phyloP scores from a whole-genome alignment of 1,140 invertebrate species.

The Apis cerana region DNA sequence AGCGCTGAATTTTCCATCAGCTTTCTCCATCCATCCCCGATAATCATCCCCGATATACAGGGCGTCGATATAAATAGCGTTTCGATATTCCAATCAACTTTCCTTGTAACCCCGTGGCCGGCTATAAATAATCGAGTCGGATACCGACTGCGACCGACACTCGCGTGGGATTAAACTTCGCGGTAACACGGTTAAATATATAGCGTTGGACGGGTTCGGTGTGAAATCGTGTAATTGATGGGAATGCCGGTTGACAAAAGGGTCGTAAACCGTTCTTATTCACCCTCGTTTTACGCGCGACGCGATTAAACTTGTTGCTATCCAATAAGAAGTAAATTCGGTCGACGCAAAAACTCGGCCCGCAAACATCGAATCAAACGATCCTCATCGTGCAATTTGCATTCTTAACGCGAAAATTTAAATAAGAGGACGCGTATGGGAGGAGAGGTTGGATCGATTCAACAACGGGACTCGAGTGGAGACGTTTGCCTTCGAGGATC shows the following conservation, averaged over 20 bases:
- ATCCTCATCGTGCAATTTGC: no score
- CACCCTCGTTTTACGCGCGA: no score
- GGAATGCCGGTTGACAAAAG: neutral
- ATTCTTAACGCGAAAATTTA: no score
- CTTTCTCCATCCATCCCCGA: conserved; percentile 12
- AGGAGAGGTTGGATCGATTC: no score
- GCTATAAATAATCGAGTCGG: conserved; percentile 20
- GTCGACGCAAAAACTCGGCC: no score
- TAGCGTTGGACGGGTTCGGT: neutral
- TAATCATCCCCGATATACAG: conserved; percentile 4
- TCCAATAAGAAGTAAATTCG: neutral
- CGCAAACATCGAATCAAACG: no score
- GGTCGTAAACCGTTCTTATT: neutral
- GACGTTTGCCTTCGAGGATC: no score
- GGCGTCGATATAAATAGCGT: conserved; percentile 2
- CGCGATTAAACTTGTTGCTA: neutral
- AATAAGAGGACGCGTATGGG: no score
- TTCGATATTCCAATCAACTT: conserved; percentile 11
- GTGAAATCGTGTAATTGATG: conserved; percentile 1
- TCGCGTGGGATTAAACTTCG: conserved; percentile 4
- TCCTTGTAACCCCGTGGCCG: neutral
- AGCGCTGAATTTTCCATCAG: neutral
- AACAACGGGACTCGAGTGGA: no score
- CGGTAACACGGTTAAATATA: conserved; percentile 2
- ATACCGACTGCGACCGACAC: neutral